phyloP scores from a whole-genome alignment of 2,113 vertebrate species.

The Triplophysa siluroides region DNA sequence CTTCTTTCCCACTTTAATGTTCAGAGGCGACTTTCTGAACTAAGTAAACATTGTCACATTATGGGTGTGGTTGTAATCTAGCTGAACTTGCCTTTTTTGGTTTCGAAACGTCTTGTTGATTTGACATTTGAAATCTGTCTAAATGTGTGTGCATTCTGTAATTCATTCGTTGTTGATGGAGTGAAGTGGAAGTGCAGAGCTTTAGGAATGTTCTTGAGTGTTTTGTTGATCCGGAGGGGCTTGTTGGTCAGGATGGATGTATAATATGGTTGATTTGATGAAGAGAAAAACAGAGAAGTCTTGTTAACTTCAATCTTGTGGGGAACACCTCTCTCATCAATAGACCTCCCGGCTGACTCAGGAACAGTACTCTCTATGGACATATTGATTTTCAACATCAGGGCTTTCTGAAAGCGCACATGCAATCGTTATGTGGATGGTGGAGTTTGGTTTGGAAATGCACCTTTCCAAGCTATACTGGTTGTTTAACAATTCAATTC shows the following conservation, averaged over 20 bases:
- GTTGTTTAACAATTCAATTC: no score
- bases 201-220: no score
- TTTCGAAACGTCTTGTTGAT: background rate
- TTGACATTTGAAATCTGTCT: no score
- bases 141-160: background rate
- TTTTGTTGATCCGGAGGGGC: background rate
- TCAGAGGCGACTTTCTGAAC: no score
- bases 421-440: background rate
- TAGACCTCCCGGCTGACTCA: background rate
- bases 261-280: background rate
- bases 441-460: background rate
- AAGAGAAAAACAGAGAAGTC: background rate
- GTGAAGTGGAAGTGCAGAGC: background rate
- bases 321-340: background rate
- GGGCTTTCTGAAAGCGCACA: background rate
- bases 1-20: no score
- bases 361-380: background rate
- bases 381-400: constrained; percentile 5
- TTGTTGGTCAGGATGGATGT: background rate
- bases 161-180: background rate
- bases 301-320: background rate
- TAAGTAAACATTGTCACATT: no score
- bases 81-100: no score
- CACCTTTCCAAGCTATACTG: background rate
- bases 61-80: no score